Evolutionary conservation across 2,888 invertebrate species (phyloP).

Genomic region (Zygogramma bicolorata): DNA sequence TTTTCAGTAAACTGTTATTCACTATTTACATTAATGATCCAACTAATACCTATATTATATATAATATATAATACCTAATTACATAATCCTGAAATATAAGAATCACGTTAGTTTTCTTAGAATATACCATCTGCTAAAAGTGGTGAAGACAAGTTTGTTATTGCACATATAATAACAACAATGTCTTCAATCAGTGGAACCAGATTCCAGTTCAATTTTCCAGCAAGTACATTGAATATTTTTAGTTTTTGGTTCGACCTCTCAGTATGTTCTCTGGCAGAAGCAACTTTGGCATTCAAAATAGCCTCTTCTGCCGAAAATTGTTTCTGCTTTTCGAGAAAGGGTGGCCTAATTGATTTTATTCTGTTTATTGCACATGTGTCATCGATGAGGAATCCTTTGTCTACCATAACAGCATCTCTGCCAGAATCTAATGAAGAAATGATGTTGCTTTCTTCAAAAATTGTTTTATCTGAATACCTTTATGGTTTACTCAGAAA

Average conservation of each 20-base stretch:
- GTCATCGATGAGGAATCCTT: too few species aligned
- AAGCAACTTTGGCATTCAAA: too few species aligned
- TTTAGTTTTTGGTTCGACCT: slow-evolving; percentile 12
- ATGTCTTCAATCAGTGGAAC: slow-evolving; percentile 20
- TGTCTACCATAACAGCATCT: too few species aligned
- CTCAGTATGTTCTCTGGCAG: slow-evolving; percentile 8
- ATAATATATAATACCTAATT: too few species aligned
- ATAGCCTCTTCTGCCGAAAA: slow-evolving; percentile 28
- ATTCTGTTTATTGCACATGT: too few species aligned
- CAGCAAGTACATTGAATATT: slow-evolving; percentile 7
- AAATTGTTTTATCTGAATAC: slow-evolving; percentile 29
- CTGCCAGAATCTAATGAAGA: too few species aligned
- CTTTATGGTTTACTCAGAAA: too few species aligned
- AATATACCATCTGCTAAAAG: slow-evolving; percentile 12
- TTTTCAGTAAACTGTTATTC: neutral
- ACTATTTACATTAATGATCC: neutral
- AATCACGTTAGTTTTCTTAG: neutral
- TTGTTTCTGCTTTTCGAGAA: slow-evolving; percentile 32
- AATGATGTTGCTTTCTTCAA: too few species aligned
- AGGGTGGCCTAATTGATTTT: too few species aligned
- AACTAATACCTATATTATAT: too few species aligned
- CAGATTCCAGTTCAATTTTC: too few species aligned
- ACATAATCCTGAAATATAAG: neutral
- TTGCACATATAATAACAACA: slow-evolving; percentile 14
- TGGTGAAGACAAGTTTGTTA: too few species aligned